phyloP scores from a whole-genome alignment of 2,113 vertebrate species.

The Ptilorrhoa leucosticta region DNA sequence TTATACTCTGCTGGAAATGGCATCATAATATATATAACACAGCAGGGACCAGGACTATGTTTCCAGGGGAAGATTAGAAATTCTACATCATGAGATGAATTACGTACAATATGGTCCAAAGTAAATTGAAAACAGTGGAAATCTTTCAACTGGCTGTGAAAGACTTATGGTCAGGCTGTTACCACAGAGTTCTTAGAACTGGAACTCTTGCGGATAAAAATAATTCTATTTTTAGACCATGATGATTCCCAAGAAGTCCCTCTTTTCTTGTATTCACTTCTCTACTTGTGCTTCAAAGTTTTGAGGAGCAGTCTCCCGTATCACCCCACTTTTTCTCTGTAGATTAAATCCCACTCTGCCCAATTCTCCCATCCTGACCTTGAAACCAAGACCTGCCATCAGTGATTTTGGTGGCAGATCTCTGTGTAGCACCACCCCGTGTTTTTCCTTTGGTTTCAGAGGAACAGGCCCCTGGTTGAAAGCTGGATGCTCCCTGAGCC shows the following conservation, averaged over 20 bases:
- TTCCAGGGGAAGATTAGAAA: background rate
- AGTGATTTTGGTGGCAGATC: background rate
- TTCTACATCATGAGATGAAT: background rate
- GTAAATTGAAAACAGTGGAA: background rate
- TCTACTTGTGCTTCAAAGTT: background rate
- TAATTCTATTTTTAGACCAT: background rate
- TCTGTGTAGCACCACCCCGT: accelerated
- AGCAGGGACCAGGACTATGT: background rate
- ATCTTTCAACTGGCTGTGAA: background rate
- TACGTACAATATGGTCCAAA: background rate
- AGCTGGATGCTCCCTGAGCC: background rate
- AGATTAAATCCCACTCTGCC: background rate
- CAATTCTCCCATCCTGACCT: background rate
- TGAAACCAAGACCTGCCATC: background rate
- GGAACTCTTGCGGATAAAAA: background rate
- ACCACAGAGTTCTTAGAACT: background rate
- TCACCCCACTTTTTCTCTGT: background rate
- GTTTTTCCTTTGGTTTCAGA: background rate
- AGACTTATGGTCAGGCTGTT: background rate
- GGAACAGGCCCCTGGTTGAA: no score
- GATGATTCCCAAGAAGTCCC: background rate
- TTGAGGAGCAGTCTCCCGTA: background rate
- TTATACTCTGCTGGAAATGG: background rate
- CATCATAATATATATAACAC: background rate
- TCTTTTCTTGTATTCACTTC: background rate